Conservation (phyloP, 23 tunicate species). For the Aplidium turbinatum region DNA sequence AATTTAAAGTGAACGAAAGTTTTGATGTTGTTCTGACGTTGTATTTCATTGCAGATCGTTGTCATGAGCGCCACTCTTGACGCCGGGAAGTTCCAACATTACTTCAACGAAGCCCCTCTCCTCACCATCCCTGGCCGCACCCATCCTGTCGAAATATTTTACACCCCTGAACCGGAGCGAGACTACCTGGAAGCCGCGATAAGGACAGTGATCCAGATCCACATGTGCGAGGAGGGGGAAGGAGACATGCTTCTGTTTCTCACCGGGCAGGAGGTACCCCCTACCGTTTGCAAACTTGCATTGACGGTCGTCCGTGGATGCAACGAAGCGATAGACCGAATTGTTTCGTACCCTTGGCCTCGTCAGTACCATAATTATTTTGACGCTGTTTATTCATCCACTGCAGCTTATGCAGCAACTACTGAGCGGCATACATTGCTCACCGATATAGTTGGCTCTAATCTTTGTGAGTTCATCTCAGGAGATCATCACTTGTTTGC, state of each 20-base stretch:
- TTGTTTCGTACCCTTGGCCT: no score
- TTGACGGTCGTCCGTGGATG: no score
- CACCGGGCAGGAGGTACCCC: conserved; percentile 98
- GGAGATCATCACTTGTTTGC: no score
- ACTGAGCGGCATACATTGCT: no score
- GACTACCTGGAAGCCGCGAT: conserved; percentile 98
- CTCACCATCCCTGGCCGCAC: conserved; percentile 95
- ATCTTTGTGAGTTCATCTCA: no score
- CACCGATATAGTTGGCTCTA: no score
- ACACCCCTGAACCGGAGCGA: conserved; percentile 97
- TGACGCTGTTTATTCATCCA: no score
- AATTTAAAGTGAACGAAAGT: no score
- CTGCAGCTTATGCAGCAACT: no score
- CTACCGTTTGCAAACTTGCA: no score
- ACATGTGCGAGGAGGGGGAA: conserved; percentile 88
- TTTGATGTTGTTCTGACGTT: not conserved
- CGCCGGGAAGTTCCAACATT: conserved; percentile 94
- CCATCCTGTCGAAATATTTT: conserved; percentile 95
- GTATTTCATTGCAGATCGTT: conserved; percentile 47
- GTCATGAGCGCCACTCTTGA: conserved; percentile 99
- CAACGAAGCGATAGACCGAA: no score
- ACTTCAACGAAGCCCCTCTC: conserved; percentile 93
- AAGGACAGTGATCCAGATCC: conserved; percentile 95
- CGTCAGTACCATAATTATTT: no score
- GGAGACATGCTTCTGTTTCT: conserved; percentile 93